These are phyloP conservation scores for Nymphicus hollandicus DNA, from an alignment of 2,113 vertebrate species.

Conservation along the genomic window DNA sequence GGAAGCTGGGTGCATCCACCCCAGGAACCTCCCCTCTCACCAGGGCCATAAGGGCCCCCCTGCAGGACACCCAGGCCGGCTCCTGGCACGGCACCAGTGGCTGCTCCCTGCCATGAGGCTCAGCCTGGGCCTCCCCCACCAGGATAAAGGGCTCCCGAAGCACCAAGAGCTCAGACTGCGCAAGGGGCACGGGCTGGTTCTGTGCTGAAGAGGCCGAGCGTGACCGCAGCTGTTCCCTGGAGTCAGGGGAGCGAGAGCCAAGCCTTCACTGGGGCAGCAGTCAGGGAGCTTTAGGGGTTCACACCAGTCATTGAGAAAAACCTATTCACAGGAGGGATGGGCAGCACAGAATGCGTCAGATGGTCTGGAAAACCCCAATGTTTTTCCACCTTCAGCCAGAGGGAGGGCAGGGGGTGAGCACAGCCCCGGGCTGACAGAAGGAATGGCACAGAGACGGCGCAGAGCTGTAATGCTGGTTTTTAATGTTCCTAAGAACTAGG, in stretches of 20 bases:
- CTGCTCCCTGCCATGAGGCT: not conserved
- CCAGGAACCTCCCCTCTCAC: not conserved
- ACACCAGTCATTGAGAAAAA: not conserved
- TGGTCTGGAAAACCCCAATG: fast-evolving
- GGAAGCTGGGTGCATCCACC: not conserved
- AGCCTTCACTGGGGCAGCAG: fast-evolving
- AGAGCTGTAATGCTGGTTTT: slow-evolving; percentile 59
- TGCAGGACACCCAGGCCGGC: not conserved
- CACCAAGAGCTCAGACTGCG: fast-evolving
- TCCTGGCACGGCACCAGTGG: not conserved
- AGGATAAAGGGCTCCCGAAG: not conserved
- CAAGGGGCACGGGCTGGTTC: not conserved
- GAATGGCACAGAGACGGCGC: not conserved
- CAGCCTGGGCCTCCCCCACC: fast-evolving
- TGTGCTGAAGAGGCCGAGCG: not conserved
- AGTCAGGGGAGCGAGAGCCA: not conserved
- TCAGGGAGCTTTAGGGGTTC: not conserved
- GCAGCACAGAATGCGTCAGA: fast-evolving
- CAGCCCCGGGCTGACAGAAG: not conserved
- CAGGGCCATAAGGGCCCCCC: not conserved
- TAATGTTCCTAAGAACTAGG: slow-evolving; percentile 68
- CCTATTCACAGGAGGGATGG: not conserved
- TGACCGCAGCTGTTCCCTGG: not conserved
- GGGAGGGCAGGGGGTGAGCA: too few relatives aligned
- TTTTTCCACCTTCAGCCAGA: not conserved